phyloP scores from a whole-genome alignment of 1,140 invertebrate species.

The Colletes latitarsis region DNA sequence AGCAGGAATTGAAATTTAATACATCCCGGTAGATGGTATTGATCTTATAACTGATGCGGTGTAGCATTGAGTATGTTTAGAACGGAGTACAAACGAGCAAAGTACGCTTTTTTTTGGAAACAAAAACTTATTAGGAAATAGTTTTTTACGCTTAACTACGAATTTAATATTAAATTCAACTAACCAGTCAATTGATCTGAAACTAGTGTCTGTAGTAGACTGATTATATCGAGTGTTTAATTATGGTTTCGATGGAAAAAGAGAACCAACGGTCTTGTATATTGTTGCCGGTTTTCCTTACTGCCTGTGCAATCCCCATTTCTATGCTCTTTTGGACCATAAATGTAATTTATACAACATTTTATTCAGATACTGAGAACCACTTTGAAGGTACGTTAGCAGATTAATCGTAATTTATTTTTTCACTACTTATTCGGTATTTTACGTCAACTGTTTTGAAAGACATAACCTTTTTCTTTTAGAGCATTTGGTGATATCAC shows the following conservation, averaged over 20 bases:
- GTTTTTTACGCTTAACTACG: not conserved
- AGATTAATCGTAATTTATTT: not conserved
- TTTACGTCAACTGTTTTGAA: not conserved
- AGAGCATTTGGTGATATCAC: conserved; percentile 86
- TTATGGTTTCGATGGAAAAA: conserved; percentile 22
- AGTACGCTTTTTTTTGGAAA: too few species aligned
- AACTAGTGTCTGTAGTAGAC: not conserved
- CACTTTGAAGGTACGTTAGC: conserved; percentile 81
- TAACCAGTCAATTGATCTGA: not conserved
- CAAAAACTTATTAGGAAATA: not conserved
- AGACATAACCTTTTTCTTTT: conserved; percentile 54
- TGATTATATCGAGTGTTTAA: not conserved
- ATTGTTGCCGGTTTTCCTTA: conserved; percentile 84
- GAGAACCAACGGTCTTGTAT: conserved; percentile 55
- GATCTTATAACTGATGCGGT: too few species aligned
- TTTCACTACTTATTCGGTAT: not conserved
- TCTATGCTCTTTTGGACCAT: conserved; percentile 88
- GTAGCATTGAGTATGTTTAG: too few species aligned
- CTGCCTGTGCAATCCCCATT: conserved; percentile 85
- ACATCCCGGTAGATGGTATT: too few species aligned
- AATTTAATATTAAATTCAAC: not conserved
- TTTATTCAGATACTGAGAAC: conserved; percentile 78
- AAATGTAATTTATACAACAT: conserved; percentile 85
- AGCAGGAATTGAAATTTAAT: too few species aligned
- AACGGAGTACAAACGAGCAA: too few species aligned